Base-by-base conservation (phyloP, 1,140 invertebrate species). In the Leptinotarsa undecemlineata region DNA sequence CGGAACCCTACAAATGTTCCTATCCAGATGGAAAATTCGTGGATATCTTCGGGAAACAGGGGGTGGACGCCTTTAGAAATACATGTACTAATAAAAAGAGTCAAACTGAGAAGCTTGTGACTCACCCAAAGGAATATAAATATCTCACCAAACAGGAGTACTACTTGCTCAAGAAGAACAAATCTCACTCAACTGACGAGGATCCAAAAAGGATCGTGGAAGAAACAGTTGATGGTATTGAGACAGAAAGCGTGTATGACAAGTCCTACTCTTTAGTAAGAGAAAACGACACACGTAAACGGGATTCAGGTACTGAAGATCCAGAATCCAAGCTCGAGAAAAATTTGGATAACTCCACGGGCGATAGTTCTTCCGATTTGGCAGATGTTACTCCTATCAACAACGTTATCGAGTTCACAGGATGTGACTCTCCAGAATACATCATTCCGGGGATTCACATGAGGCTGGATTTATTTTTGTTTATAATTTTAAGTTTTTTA, bases 1-100 rank as follows among this genome's bases (percentile, higher is more conserved):
- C 72, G 1, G 80, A 82, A 47, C 76, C 79, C 2, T 75, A 80
- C 48, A 76, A 77, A 67, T 81, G 80, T 67, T 72, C 11, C n/a
- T 76, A 60, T 20, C 62, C 67, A 26, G 60, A 74, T 15, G 48
- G 70, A 23, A 26, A 69, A 21, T 74, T 75, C 17, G 33, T 75
- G 1, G 70, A 76, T 48, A 79, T 81, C 75, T 81, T 74, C 62
- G 66, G 63, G 17, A 77, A 63, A 21, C 51, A 57, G 69, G 69
- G n/a, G 26, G 60, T 42, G 11, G 42, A 48, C 8, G 48, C 64
- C 33, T 62, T 57, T 4, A 71, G n/a, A 67, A 67, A n/a, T 33
- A 71, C 4, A 20, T 75, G 48, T 66, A 61, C 19, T 3, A 33
- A 21, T 20, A 57, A 21, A 42, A 33, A 42, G 42, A 15, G 17